These are phyloP conservation scores for Platichthys flesus DNA, from an alignment of 2,113 vertebrate species.

Conservation along the genomic window DNA sequence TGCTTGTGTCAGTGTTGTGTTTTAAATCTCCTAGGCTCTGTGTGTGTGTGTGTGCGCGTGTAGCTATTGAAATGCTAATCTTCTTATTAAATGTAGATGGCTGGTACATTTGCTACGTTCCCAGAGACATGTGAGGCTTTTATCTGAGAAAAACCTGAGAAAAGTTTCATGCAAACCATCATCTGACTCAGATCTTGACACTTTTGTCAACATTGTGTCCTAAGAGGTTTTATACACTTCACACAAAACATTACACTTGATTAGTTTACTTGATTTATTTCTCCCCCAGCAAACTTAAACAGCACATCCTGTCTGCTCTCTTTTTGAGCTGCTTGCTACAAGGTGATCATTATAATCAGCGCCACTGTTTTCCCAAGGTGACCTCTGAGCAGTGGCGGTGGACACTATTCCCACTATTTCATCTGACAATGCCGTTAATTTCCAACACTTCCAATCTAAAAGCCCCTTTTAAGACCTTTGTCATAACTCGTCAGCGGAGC, in stretches of 20 bases:
- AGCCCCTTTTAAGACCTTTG: background rate
- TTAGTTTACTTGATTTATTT: conserved; percentile 24
- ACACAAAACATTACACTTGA: conserved; percentile 16
- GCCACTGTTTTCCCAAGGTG: conserved; percentile 46
- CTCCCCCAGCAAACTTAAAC: conserved; percentile 11
- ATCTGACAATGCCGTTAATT: conserved; percentile 38
- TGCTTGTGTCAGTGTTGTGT: background rate
- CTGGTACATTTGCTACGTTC: conserved; percentile 18
- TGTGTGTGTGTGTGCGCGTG: background rate
- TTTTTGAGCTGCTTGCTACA: conserved; percentile 1
- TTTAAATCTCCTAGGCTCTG: too few relatives aligned
- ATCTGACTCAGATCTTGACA: conserved; percentile 31
- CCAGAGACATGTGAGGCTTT: conserved; percentile 41
- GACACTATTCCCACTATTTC: conserved; percentile 19
- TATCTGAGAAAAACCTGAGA: conserved; percentile 11
- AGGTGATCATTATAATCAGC: conserved; percentile 62
- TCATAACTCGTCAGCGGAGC: conserved; percentile 13
- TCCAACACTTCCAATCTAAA: conserved; percentile 15
- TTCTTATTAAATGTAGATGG: conserved; percentile 49
- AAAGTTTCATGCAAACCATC: conserved; percentile 45
- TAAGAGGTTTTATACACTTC: conserved; percentile 12
- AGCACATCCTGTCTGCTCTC: conserved; percentile 6
- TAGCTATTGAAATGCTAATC: conserved; percentile 64
- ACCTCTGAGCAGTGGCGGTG: conserved; percentile 22
- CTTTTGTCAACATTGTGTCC: conserved; percentile 31